These are phyloP conservation scores for Dicentrarchus labrax DNA, from an alignment of 2,113 vertebrate species.

Conservation along the genomic window DNA sequence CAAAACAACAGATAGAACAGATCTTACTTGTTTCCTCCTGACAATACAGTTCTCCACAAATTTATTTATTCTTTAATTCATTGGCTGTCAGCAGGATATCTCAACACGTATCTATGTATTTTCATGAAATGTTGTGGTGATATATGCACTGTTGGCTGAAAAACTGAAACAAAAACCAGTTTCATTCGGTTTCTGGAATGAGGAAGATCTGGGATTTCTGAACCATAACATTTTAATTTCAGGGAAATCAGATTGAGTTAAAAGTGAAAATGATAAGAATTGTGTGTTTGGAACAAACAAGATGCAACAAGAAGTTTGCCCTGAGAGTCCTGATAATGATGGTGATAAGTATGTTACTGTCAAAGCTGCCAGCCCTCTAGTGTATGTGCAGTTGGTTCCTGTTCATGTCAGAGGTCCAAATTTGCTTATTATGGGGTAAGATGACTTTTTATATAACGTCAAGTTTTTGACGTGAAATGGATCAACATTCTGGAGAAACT, in stretches of 20 bases:
- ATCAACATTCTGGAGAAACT: neutral
- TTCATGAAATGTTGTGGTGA: neutral
- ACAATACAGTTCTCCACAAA: conserved; percentile 23
- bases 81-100: conserved; percentile 15
- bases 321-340: neutral
- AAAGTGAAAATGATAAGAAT: neutral
- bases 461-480: neutral
- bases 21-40: neutral
- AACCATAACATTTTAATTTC: neutral
- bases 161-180: neutral
- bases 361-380: conserved; percentile 8
- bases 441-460: neutral
- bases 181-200: neutral
- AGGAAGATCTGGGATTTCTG: neutral
- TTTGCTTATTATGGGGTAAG: neutral
- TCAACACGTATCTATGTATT: neutral
- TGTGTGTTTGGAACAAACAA: neutral
- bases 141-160: neutral
- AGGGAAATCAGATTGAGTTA: neutral
- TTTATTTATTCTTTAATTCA: neutral
- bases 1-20: neutral
- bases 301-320: neutral
- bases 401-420: neutral
- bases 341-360: neutral
- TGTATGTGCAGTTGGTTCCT: neutral